Base-by-base conservation (phyloP, 2,888 invertebrate genomes). In the Allophyes oxyacanthae region DNA sequence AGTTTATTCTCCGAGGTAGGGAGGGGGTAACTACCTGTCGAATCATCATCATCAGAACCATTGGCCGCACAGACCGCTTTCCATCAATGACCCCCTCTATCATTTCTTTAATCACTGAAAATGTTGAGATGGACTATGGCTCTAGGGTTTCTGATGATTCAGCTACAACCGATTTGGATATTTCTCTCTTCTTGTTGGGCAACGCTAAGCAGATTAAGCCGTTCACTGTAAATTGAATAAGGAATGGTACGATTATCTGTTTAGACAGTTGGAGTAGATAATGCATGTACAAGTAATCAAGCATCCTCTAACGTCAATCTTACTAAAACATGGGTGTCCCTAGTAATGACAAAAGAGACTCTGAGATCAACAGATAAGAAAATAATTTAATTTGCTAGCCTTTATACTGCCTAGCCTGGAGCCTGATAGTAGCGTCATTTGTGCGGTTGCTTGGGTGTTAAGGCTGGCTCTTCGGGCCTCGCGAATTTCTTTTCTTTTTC, bases 161-260 rank as follows among this genome's bases (percentile, higher is more conserved):
- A 26, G 11, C 0, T 8, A 20, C 1, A 1, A n/a, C 8, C 0
- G 26, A 32, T 40, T 78, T 81, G 0, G 77, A 48, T 3, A 76
- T 50, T 13, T 68, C 68, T 30, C 69, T 82, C 41, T 82, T 85
- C 66, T 80, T 88, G 13, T 83, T 83, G 0, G 93, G 92, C 0
- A 93, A 80, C 2, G 86, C 84, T 1, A 91, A 67, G 57, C 93
- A 93, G 61, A 83, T 76, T 9, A 90, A 32, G 0, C 88, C 82
- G 50, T 92, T 90, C 0, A 84, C 93, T 93, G 87, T 1, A 86
- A 83, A 57, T 14, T n/a, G n/a, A 48, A 62, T 61, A 41, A 20
- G 34, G 6, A 5, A 26, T 4, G 7, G 2, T 6, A 6, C 6
- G n/a, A 1, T 28, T 28, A 28, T 25, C 25, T 25, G 25, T 3